Evolutionary conservation across 2,113 vertebrate species (phyloP).

Genomic region (Falcunculus frontatus): DNA sequence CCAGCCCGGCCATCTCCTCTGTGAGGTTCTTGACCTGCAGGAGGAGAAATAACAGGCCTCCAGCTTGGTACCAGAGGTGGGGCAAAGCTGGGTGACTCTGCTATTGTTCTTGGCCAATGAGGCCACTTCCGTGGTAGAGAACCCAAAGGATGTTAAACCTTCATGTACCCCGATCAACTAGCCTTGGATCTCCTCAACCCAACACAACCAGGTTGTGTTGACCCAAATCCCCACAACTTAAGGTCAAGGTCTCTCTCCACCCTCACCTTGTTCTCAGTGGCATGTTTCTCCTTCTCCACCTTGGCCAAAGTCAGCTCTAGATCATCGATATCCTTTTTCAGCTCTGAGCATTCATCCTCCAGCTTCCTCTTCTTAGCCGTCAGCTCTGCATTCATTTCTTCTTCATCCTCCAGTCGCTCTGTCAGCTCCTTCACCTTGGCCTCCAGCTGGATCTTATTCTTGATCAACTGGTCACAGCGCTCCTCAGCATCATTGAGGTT

Average conservation of each 20-base stretch:
- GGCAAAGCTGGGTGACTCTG: fast-evolving
- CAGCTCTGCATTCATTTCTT: slow-evolving; percentile 90
- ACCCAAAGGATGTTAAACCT: background rate
- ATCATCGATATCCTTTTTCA: slow-evolving; percentile 85
- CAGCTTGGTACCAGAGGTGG: background rate
- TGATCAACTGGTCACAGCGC: slow-evolving; percentile 88
- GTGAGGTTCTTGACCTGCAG: slow-evolving; percentile 17
- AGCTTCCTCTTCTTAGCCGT: slow-evolving; percentile 91
- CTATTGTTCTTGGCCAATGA: background rate
- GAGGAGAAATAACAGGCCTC: background rate
- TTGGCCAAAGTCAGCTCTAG: slow-evolving; percentile 82
- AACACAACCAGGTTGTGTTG: background rate
- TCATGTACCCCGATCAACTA: background rate
- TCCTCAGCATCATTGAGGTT: slow-evolving; percentile 88
- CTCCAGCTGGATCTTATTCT: slow-evolving; percentile 87
- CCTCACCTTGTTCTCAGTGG: slow-evolving; percentile 10
- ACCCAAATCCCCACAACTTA: background rate
- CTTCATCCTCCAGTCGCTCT: slow-evolving; percentile 86
- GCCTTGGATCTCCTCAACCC: background rate
- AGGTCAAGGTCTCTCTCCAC: background rate
- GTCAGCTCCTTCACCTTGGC: slow-evolving; percentile 86
- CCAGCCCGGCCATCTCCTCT: slow-evolving; percentile 71
- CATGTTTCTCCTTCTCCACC: slow-evolving; percentile 65
- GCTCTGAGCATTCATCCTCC: slow-evolving; percentile 83
- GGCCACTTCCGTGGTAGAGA: background rate